phyloP scores from a whole-genome alignment of 2,888 invertebrate species.

The Torymus auratus region DNA sequence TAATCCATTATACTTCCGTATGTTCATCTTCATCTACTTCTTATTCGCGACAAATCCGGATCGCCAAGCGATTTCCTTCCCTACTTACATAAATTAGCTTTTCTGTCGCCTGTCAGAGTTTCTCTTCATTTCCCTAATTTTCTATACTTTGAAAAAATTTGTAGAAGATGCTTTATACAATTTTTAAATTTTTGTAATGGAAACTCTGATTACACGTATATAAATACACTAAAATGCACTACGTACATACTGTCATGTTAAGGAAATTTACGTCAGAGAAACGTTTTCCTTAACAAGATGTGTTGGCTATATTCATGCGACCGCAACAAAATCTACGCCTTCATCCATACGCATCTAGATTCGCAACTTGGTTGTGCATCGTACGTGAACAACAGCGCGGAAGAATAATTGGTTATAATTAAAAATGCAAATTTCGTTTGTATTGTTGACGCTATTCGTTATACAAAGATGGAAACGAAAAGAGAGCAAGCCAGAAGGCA shows the following conservation, averaged over 20 bases:
- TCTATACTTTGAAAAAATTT: background rate
- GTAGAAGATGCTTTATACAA: too few species aligned
- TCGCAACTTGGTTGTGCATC: too few species aligned
- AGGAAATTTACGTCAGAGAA: too few species aligned
- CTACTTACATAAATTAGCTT: slow-evolving; percentile 18
- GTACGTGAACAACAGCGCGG: slow-evolving; percentile 11
- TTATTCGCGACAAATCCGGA: slow-evolving; percentile 23
- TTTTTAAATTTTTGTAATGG: too few species aligned
- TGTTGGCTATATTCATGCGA: too few species aligned
- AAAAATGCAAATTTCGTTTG: slow-evolving; percentile 52
- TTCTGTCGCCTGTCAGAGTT: background rate
- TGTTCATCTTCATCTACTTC: slow-evolving; percentile 6
- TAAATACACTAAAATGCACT: too few species aligned
- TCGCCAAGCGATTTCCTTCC: slow-evolving; percentile 18
- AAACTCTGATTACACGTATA: too few species aligned
- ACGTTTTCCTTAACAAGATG: too few species aligned
- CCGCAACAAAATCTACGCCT: too few species aligned
- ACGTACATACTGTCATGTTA: too few species aligned
- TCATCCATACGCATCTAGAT: too few species aligned
- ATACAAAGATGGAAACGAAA: slow-evolving; percentile 38
- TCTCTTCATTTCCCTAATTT: slow-evolving; percentile 1
- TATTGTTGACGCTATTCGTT: slow-evolving; percentile 48
- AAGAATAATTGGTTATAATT: slow-evolving; percentile 56
- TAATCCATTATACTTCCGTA: slow-evolving; percentile 17
- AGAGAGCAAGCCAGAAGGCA: slow-evolving; percentile 4